Conservation (phyloP, 1,140 invertebrate species). For the Heliconius hewitsoni region DNA sequence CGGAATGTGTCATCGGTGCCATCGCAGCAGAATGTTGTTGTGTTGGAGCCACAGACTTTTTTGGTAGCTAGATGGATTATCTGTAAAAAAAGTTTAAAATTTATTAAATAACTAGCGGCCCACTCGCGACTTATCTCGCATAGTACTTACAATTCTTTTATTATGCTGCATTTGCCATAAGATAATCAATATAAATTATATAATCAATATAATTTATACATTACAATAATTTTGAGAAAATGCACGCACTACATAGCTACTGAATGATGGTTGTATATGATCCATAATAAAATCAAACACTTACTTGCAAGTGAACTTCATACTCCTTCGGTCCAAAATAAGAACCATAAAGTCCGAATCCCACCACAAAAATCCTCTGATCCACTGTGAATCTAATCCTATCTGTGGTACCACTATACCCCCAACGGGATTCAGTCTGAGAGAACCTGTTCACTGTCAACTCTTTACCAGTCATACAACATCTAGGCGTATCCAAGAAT, state of each 20-base stretch:
- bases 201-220: too few relatives aligned
- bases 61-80: slow-evolving; percentile 89
- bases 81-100: slow-evolving; percentile 45
- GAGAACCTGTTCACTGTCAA: slow-evolving; percentile 90
- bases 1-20: slow-evolving; percentile 91
- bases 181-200: too few relatives aligned
- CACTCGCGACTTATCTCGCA: too few relatives aligned
- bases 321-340: slow-evolving; percentile 92
- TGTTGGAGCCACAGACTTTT: slow-evolving; percentile 89
- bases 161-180: too few relatives aligned
- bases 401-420: slow-evolving; percentile 93
- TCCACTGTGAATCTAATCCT: slow-evolving; percentile 93
- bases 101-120: not conserved
- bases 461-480: slow-evolving; percentile 92
- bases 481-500: slow-evolving; percentile 88
- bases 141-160: too few relatives aligned
- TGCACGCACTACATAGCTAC: too few relatives aligned
- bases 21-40: slow-evolving; percentile 90
- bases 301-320: slow-evolving; percentile 87
- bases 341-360: slow-evolving; percentile 94
- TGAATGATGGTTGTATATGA: too few relatives aligned
- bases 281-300: slow-evolving; percentile 13
- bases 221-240: too few relatives aligned
- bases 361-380: slow-evolving; percentile 91
- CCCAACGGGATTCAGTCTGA: slow-evolving; percentile 92